Evolutionary conservation across 2,113 vertebrate genomes (phyloP).

Genomic region (Saguinus imperator): DNA sequence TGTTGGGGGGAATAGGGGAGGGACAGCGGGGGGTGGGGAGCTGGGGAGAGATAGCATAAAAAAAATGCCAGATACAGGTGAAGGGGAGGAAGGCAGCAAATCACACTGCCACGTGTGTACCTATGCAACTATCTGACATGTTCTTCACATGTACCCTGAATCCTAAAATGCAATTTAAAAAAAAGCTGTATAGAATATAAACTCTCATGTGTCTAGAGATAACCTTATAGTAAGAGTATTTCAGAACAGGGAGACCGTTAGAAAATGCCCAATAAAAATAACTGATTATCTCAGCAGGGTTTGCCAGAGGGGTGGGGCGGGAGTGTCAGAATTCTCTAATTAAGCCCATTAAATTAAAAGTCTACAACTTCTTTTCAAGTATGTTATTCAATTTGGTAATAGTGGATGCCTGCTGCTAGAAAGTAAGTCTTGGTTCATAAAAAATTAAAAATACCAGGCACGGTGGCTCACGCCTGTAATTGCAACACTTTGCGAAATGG

Average conservation of each 20-base stretch:
- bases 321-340: background rate
- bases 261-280: background rate
- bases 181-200: background rate
- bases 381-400: background rate
- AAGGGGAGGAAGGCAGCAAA: too few species aligned
- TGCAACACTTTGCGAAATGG: too few species aligned
- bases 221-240: background rate
- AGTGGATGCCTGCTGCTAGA: background rate
- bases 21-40: too few species aligned
- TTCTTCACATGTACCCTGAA: too few species aligned
- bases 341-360: background rate
- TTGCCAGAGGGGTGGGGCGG: too few species aligned
- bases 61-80: too few species aligned
- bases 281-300: background rate
- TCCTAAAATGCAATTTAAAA: too few species aligned
- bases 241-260: background rate
- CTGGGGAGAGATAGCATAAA: too few species aligned
- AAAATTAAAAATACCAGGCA: background rate
- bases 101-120: too few species aligned
- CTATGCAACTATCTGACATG: too few species aligned
- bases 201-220: background rate
- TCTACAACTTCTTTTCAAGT: constrained; percentile 16
- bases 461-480: too few species aligned
- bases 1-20: too few species aligned
- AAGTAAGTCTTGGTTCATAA: background rate